Percentiles rank a stretch among this genome's conserved stretches.
These are phyloP conservation scores for Prinia subflava DNA, from an alignment of 2,113 vertebrate genomes.

Conservation along the genomic window DNA sequence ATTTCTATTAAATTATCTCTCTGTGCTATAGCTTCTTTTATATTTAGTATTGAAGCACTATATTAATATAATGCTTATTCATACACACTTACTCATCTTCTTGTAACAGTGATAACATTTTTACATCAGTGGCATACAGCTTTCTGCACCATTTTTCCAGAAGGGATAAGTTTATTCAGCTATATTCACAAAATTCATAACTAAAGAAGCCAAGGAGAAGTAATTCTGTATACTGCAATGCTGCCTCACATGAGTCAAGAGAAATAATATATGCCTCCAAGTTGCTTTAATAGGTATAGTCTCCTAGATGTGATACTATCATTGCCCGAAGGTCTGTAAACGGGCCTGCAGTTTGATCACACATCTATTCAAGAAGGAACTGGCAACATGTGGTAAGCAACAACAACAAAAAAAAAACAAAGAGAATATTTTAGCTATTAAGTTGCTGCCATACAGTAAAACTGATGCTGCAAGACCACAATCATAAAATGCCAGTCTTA, in stretches of 20 bases:
- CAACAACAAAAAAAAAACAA: not conserved
- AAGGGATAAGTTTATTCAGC: not conserved
- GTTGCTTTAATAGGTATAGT: conserved; percentile 14
- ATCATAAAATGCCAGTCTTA: not conserved
- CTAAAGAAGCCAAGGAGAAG: not conserved
- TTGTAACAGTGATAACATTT: not conserved
- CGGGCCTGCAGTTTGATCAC: not conserved
- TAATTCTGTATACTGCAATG: not conserved
- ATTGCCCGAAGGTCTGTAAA: not conserved
- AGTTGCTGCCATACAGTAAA: not conserved
- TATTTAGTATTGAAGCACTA: not conserved
- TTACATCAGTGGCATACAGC: not conserved
- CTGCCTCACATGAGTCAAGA: conserved; percentile 17
- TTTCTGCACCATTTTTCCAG: not conserved
- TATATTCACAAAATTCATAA: not conserved
- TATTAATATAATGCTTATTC: not conserved
- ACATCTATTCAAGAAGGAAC: conserved; percentile 31
- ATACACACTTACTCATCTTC: not conserved
- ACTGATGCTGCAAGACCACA: not conserved
- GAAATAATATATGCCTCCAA: conserved; percentile 11
- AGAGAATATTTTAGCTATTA: not conserved
- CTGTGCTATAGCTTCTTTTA: not conserved
- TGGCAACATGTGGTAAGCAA: not conserved
- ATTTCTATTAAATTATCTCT: not conserved
- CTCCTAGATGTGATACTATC: conserved; percentile 33